Evolutionary conservation across 2,113 vertebrate genomes (phyloP).

Genomic region (Ornithorhynchus anatinus): DNA sequence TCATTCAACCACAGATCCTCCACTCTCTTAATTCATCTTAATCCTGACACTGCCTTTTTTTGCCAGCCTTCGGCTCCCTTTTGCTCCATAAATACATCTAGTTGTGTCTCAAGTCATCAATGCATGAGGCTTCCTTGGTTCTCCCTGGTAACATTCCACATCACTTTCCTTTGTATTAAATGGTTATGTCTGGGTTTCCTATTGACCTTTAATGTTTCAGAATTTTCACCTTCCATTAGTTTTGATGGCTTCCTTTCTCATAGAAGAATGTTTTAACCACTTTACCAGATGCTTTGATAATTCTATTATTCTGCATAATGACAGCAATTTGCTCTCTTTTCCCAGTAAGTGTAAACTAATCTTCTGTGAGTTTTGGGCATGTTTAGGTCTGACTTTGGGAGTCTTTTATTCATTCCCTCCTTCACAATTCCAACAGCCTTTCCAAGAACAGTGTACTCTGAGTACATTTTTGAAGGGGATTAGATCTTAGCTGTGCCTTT

Average conservation of each 20-base stretch:
- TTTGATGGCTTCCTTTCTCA: not conserved
- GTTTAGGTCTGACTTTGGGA: no score
- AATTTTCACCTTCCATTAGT: constrained; percentile 10
- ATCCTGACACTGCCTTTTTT: not conserved
- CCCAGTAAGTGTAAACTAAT: not conserved
- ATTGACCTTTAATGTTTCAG: not conserved
- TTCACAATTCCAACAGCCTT: not conserved
- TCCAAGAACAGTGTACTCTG: not conserved
- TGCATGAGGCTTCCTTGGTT: constrained; percentile 18
- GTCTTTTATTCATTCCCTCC: not conserved
- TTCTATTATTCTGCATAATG: not conserved
- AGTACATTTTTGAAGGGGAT: no score
- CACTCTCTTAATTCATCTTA: constrained; percentile 1
- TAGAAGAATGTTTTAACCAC: not conserved
- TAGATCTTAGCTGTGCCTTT: no score
- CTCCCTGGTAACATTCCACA: constrained; percentile 24
- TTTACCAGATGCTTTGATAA: constrained; percentile 7
- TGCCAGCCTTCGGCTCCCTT: constrained; percentile 14
- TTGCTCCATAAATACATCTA: constrained; percentile 34
- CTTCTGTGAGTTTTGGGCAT: accelerated
- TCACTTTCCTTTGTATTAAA: constrained; percentile 8
- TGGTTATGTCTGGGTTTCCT: constrained; percentile 23
- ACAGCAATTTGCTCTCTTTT: not conserved
- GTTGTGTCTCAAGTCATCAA: constrained; percentile 17
- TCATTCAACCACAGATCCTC: not conserved